Evolutionary conservation across 2,113 vertebrate species (phyloP), one percentile per base, ranked within the genome.

Genomic region (Nesogale talazaci): DNA sequence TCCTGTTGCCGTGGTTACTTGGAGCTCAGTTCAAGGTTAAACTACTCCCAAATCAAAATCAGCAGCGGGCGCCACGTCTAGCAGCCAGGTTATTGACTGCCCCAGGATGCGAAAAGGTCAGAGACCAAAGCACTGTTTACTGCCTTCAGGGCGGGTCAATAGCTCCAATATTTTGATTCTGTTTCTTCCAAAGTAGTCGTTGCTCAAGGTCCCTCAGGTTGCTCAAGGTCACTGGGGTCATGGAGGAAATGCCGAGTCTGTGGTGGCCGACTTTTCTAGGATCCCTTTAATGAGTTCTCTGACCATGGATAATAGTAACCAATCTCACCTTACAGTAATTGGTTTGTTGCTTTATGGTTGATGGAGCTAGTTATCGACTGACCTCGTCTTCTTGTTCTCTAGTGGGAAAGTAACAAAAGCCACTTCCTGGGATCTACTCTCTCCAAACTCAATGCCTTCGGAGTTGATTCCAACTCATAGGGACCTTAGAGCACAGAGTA

Each of bases 1-100:
- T 98, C 98, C 98, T 98, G 98, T 98, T 98, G 98, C 98, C 98
- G 97, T 98, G 97, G 98, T 98, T 98, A 98, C 98, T 97, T 95
- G 96, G 97, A 98, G 98, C 97, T 98, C 96, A 97, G 98, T 98
- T 98, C 98, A 98, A 98, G 98, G 98, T 98, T 98, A 98, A 98
- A 98, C 96, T 97, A 98, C 98, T 98, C 96, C 96, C 97, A 97
- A 97, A 97, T 98, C 97, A 97, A 97, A 98, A 98, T 97, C 97
- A 97, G 97, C 96, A 97, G 97, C 97, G 97, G 95, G 95, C 92
- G 14, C 76, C 91, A 96, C 97, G 96, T 97, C 97, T 95, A 97
- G 97, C 91, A 93, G 96, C 97, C 96, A 59, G 93, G 96, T 97
- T 98, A 98, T 98, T 98, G 98, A 98, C 97, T 98, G 97, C 96